phyloP scores from a whole-genome alignment of 1,140 invertebrate species.

The Adoxophyes honmai region DNA sequence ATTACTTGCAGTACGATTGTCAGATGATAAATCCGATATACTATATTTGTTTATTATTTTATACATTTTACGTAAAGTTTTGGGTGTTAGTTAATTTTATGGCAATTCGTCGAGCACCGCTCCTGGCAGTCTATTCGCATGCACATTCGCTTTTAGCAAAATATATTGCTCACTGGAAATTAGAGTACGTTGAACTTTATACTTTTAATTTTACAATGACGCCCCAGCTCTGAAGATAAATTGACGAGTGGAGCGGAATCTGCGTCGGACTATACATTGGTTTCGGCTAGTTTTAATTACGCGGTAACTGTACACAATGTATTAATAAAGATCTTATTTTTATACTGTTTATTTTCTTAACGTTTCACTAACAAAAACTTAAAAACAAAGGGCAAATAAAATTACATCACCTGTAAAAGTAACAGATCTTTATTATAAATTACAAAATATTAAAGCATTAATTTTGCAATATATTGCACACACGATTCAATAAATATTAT shows the following conservation, averaged over 20 bases:
- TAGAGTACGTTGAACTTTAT: neutral
- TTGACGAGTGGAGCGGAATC: too few species aligned
- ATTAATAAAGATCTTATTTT: slow-evolving; percentile 26
- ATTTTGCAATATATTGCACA: too few species aligned
- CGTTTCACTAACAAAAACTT: too few species aligned
- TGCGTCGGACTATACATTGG: slow-evolving; percentile 16
- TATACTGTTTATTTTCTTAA: slow-evolving; percentile 7
- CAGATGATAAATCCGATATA: neutral
- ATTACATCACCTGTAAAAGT: neutral
- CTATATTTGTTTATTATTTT: neutral
- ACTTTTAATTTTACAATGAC: too few species aligned
- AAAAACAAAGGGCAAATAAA: too few species aligned
- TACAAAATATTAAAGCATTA: slow-evolving; percentile 12
- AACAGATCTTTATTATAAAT: neutral
- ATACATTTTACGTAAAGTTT: slow-evolving; percentile 1
- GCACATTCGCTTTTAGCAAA: neutral
- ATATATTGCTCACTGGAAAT: neutral
- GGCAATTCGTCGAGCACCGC: neutral
- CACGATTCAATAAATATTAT: too few species aligned
- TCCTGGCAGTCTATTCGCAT: neutral
- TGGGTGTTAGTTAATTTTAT: neutral
- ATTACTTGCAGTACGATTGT: neutral
- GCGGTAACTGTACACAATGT: slow-evolving; percentile 21
- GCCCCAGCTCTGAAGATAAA: too few species aligned
- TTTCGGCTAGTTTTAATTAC: slow-evolving; percentile 17